phyloP scores from a whole-genome alignment of 2,113 vertebrate species.

The Helogale parvula region DNA sequence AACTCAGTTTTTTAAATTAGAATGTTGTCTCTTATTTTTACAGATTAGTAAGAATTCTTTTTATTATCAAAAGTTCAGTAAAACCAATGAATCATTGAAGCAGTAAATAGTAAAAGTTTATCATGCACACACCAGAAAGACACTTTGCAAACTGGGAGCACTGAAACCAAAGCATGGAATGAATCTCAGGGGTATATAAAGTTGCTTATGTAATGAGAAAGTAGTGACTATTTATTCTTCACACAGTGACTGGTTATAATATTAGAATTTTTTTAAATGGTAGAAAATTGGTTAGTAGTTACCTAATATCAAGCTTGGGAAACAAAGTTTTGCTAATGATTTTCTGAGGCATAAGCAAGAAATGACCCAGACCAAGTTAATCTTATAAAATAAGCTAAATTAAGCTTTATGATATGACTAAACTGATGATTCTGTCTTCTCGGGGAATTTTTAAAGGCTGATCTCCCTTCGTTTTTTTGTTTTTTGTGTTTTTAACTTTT shows the following conservation, averaged over 20 bases:
- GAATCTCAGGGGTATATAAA: neutral
- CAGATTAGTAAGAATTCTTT: neutral
- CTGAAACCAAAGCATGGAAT: neutral
- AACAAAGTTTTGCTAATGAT: neutral
- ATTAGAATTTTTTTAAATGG: neutral
- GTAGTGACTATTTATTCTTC: neutral
- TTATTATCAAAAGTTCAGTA: neutral
- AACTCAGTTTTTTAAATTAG: neutral
- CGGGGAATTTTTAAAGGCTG: neutral
- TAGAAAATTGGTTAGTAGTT: neutral
- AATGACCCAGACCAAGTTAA: neutral
- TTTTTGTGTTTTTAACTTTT: too few relatives aligned
- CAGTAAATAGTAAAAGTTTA: neutral
- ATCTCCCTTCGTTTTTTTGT: neutral
- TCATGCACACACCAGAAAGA: neutral
- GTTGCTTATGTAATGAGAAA: neutral
- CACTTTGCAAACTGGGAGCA: neutral
- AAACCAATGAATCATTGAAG: neutral
- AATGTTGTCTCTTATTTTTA: neutral
- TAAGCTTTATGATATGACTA: neutral
- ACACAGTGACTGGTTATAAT: neutral
- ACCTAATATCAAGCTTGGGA: neutral
- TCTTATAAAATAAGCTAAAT: neutral
- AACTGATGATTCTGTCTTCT: neutral
- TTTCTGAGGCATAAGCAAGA: neutral